phyloP scores from a whole-genome alignment of 2,888 invertebrate species.

The Capitulum mitella region DNA sequence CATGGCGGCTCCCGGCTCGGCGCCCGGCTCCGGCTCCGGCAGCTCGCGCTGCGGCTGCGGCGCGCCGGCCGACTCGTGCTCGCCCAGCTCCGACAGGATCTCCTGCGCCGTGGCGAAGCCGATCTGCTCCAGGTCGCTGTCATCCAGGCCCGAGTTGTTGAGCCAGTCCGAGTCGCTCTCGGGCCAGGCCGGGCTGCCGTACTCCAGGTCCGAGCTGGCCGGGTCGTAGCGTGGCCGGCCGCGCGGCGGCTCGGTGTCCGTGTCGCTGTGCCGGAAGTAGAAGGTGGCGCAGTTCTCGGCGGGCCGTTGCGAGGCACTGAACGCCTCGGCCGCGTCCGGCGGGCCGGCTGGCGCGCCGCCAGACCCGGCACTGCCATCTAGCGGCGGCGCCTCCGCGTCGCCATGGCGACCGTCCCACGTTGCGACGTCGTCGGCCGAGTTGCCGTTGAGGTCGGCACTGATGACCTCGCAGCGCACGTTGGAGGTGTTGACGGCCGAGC shows the following conservation, averaged over 20 bases:
- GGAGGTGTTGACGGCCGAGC: slow-evolving; percentile 19
- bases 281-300: slow-evolving; percentile 66
- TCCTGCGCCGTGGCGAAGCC: slow-evolving; percentile 31
- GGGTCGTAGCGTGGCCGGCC: neutral
- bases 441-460: slow-evolving; percentile 15
- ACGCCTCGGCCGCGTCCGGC: slow-evolving; percentile 27
- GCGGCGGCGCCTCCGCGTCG: neutral
- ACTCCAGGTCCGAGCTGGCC: slow-evolving; percentile 29
- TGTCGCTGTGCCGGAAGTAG: slow-evolving; percentile 79
- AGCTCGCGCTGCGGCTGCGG: too few relatives aligned
- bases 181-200: slow-evolving; percentile 29
- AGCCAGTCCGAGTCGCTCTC: slow-evolving; percentile 19
- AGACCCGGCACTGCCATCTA: slow-evolving; percentile 5
- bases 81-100: slow-evolving; percentile 17
- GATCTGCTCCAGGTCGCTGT: slow-evolving; percentile 31
- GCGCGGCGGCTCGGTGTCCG: slow-evolving; percentile 63
- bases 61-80: slow-evolving; percentile 25
- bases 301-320: slow-evolving; percentile 44
- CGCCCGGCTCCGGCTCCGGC: slow-evolving; percentile 9
- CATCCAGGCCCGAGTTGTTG: slow-evolving; percentile 32
- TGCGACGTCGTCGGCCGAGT: slow-evolving; percentile 22
- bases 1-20: neutral
- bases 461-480: slow-evolving; percentile 18
- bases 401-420: slow-evolving; percentile 15
- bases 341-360: slow-evolving; percentile 12